These are phyloP conservation scores for Ceuthmochares aereus DNA, from an alignment of 2,113 vertebrate genomes.

Conservation along the genomic window DNA sequence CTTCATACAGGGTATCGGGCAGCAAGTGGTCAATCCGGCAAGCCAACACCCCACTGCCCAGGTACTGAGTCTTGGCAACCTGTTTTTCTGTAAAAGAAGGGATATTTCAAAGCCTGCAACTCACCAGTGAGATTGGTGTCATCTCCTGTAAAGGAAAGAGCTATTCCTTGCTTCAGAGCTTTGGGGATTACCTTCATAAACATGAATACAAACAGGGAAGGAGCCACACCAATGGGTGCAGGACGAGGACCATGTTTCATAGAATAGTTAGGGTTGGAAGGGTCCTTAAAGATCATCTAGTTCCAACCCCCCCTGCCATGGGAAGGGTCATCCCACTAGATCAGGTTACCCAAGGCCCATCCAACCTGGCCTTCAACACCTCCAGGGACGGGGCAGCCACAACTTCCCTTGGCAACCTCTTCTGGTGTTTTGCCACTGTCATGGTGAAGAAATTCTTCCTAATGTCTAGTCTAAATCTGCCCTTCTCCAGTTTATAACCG, in stretches of 20 bases:
- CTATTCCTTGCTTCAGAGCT: background rate
- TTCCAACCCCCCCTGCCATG: too few species aligned
- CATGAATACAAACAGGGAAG: background rate
- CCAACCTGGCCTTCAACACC: too few species aligned
- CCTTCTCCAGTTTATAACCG: too few species aligned
- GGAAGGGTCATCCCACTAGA: too few species aligned
- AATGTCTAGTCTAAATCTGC: too few species aligned
- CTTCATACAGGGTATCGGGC: constrained; percentile 77
- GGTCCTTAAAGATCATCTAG: too few species aligned
- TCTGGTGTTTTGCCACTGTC: too few species aligned
- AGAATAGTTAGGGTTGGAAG: too few species aligned
- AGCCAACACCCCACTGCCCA: constrained; percentile 74
- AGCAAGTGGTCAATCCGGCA: constrained; percentile 75
- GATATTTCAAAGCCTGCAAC: background rate
- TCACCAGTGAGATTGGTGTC: background rate
- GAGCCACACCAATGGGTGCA: accelerated
- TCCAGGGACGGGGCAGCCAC: too few species aligned
- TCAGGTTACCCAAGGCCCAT: too few species aligned
- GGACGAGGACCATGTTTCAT: background rate
- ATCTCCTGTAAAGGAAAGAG: background rate
- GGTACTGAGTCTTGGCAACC: constrained; percentile 71
- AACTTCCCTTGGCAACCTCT: too few species aligned
- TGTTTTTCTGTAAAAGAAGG: constrained; percentile 58
- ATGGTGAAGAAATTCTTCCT: too few species aligned
- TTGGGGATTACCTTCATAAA: background rate